Conservation (phyloP, 2,888 invertebrate genomes). For the Eupsilia transversa region DNA sequence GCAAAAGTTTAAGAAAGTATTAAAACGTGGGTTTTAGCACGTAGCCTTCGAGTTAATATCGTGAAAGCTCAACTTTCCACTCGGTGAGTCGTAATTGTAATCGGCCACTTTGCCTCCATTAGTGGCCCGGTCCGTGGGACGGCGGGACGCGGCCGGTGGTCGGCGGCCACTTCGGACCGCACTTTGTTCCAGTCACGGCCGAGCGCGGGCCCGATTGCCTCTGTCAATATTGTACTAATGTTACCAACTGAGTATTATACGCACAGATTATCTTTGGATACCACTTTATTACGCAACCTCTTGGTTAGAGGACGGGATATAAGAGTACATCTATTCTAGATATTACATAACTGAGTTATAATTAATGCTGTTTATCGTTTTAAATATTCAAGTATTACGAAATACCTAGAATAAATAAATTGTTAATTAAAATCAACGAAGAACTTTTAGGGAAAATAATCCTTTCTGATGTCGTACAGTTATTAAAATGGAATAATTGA, state of each 20-base stretch:
- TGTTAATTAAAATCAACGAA: neutral
- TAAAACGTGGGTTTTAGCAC: constrained; percentile 59
- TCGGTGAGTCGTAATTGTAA: constrained; percentile 81
- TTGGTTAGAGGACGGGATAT: constrained; percentile 1
- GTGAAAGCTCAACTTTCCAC: constrained; percentile 81
- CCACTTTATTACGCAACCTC: constrained; percentile 41
- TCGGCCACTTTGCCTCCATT: constrained; percentile 85
- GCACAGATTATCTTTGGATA: constrained; percentile 55
- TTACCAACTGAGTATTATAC: constrained; percentile 36
- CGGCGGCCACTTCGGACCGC: constrained; percentile 67
- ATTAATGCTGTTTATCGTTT: neutral
- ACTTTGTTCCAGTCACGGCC: constrained; percentile 66
- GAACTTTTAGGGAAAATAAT: neutral
- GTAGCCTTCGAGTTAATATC: constrained; percentile 65
- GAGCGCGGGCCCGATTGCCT: constrained; percentile 53
- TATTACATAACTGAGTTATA: neutral
- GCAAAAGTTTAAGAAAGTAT: constrained; percentile 62
- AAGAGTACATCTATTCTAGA: neutral
- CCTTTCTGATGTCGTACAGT: neutral
- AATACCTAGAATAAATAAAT: neutral
- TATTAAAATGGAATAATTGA: neutral
- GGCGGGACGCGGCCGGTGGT: constrained; percentile 61
- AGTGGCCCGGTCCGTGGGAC: constrained; percentile 62
- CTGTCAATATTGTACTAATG: constrained; percentile 69
- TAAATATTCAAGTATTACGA: neutral